A percentile compares a stretch with the other conserved stretches of the same genome.
These are phyloP conservation scores for Pseudococcus longispinus DNA, from an alignment of 2,888 invertebrate genomes.

Conservation along the genomic window DNA sequence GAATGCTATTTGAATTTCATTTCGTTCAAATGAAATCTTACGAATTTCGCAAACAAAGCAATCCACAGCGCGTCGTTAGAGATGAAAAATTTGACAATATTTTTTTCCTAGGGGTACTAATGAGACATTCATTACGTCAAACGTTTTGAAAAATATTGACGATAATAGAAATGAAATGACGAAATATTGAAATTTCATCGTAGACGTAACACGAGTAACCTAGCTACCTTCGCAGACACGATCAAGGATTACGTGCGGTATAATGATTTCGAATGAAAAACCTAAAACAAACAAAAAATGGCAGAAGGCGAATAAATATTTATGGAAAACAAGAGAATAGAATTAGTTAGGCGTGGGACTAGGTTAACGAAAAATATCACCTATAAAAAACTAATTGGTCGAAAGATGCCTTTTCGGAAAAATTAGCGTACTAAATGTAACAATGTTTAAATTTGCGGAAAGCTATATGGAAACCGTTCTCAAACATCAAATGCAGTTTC, in stretches of 20 bases:
- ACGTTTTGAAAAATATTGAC: not conserved
- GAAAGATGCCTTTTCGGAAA: not conserved
- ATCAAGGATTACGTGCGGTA: not conserved
- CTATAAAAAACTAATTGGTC: not conserved
- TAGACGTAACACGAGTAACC: not conserved
- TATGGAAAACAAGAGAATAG: not conserved
- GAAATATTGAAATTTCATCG: not conserved
- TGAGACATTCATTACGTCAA: not conserved
- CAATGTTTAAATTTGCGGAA: constrained; percentile 33
- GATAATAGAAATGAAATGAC: not conserved
- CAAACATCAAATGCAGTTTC: constrained; percentile 31
- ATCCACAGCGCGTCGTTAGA: not conserved
- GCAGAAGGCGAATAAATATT: too few relatives aligned
- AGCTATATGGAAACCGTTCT: not conserved
- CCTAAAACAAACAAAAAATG: not conserved
- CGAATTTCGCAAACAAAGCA: not conserved
- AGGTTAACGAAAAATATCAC: not conserved
- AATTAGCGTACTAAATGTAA: not conserved
- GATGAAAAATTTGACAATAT: not conserved
- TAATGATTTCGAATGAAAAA: not conserved
- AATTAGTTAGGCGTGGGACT: not conserved
- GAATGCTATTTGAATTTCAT: not conserved
- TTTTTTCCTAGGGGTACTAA: not conserved
- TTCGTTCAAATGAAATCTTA: not conserved
- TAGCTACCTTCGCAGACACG: not conserved